Conservation (phyloP, 2,113 vertebrate species). For the Syrrhaptes paradoxus region DNA sequence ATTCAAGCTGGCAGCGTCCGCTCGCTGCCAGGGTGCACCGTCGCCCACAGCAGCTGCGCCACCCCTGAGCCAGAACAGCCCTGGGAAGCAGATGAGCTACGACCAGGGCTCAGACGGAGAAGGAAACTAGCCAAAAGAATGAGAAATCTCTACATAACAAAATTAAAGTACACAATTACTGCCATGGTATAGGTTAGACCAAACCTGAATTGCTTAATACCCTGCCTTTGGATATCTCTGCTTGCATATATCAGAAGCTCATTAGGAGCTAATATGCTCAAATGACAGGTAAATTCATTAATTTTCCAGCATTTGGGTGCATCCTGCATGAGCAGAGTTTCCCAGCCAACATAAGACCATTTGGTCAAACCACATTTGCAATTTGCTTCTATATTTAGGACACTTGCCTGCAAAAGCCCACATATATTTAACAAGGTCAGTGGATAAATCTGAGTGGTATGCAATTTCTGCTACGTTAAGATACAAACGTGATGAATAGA, state of each 20-base stretch:
- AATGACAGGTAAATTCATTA: neutral
- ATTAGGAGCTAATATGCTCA: neutral
- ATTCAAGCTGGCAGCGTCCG: neutral
- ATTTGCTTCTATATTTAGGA: constrained; percentile 27
- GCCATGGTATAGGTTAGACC: neutral
- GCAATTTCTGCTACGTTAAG: neutral
- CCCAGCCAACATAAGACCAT: neutral
- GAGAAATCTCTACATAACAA: neutral
- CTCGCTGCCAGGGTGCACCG: neutral
- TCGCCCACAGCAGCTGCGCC: neutral
- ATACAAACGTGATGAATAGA: neutral
- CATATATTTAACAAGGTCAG: neutral
- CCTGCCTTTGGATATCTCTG: neutral
- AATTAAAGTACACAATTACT: neutral
- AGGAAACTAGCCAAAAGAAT: neutral
- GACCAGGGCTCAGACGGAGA: neutral
- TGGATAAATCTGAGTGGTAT: neutral
- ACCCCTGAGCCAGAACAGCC: neutral
- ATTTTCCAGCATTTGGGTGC: neutral
- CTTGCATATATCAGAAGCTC: neutral
- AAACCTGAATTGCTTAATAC: neutral
- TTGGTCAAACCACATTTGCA: neutral
- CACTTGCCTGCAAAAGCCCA: neutral
- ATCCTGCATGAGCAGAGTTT: neutral
- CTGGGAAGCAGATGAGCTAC: neutral